A percentile compares a stretch with the other conserved stretches of the same genome.
Conservation (phyloP, 2,797 vertebrate species). For the Mycteria americana region DNA sequence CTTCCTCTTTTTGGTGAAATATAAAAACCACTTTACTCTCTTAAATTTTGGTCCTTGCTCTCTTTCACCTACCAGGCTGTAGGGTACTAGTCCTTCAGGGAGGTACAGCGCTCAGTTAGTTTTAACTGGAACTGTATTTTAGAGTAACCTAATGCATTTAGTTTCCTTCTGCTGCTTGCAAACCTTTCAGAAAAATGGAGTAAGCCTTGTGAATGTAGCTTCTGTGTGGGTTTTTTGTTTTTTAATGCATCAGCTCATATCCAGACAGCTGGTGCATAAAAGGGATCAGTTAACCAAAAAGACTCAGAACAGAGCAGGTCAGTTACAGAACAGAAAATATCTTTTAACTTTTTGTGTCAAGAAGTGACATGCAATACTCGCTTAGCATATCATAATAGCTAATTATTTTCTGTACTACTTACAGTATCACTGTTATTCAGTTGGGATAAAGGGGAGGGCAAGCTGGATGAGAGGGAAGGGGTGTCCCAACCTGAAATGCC, state of each 20-base stretch:
- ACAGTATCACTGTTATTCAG: background rate
- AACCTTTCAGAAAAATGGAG: background rate
- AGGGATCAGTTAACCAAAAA: background rate
- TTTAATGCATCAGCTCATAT: background rate
- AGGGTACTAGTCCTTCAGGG: background rate
- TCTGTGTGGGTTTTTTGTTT: background rate
- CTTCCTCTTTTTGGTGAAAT: background rate
- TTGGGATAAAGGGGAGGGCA: background rate
- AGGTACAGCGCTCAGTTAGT: background rate
- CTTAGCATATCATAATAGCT: background rate
- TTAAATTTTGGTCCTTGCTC: background rate
- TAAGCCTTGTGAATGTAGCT: background rate
- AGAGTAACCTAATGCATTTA: background rate
- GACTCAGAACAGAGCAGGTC: background rate
- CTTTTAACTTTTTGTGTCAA: background rate
- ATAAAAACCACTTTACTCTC: background rate
- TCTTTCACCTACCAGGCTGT: background rate
- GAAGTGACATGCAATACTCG: background rate
- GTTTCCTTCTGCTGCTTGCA: background rate
- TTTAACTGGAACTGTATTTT: background rate
- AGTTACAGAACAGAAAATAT: background rate
- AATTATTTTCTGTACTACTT: background rate
- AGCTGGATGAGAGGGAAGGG: background rate
- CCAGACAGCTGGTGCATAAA: background rate
- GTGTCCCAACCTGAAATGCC: background rate